Base-by-base conservation (phyloP, 2,888 invertebrate genomes). In the Anoplius nigerrimus region DNA sequence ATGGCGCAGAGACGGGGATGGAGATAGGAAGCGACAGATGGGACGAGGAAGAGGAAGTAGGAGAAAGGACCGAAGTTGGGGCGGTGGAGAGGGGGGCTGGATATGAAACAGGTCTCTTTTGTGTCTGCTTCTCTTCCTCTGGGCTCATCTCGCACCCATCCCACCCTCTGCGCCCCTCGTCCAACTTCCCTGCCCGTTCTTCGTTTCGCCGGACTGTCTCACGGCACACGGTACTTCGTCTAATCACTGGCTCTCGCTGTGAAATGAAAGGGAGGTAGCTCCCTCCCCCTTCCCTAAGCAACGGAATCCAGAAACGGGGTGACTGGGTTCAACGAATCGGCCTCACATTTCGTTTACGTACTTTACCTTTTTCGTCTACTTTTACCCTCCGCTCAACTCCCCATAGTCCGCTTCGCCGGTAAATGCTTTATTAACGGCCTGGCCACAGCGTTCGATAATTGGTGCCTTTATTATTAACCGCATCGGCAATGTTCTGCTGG, bases 191-290 rank as follows among this genome's bases (percentile, higher is more conserved):
- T 48, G 43, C 53, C 34, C 20, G n/a, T n/a, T 54, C 62, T 51
- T 64, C 34, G 51, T 68, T 20, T 18, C 51, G 27, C 48, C 51
- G 24, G 13, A 20, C 27, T 13, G 51, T 20, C 53, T 53, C 34
- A 16, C 65, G 43, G 21, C 56, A 59, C 66, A 66, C 69, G 68
- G 61, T 73, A 62, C 77, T 75, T 69, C 65, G 67, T 72, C 69
- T 74, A 78, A 77, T 78, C 77, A 71, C 67, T 52, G 66, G 56
- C 63, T 58, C 64, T 64, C 69, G 56, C 61, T 27, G 45, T 56
- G 62, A 65, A 74, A 70, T 69, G 66, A 74, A 72, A 74, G 48
- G 48, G 62, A 3, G 13, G 13, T 0, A 6, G 6, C 53, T 34
- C 20, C 34, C 55, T 34, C 18, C 55, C 34, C 34, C 42, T 16